Evolutionary conservation across 2,888 invertebrate genomes (phyloP), one percentile per base, ranked within the genome.

Genomic region (Agonopterix alstromeriana): DNA sequence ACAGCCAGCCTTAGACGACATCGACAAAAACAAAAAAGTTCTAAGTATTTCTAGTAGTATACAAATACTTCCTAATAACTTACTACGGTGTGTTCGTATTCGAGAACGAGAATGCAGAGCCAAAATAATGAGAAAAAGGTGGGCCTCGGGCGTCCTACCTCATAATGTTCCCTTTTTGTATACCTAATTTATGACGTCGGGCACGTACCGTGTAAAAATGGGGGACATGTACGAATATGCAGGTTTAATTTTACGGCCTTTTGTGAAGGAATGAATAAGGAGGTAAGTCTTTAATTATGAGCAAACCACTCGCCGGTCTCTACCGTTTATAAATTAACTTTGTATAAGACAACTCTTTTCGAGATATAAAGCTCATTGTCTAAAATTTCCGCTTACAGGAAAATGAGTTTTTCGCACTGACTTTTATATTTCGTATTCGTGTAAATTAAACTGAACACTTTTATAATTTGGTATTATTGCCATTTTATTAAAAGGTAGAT

Each of bases 101-200:
- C 61, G 52, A 55, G 58, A 58, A 64, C 63, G 63, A 66, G 73
- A 75, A 75, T 63, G 65, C 68, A 57, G 57, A 73, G 47, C 42
- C 27, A 53, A 50, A 53, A 72, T 77, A 77, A 77, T 71, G 73
- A 76, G 71, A 71, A 75, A 63, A 74, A 68, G 70, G 72, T 69
- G 65, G 70, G 72, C 71, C 73, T 65, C 70, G 64, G 65, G 72
- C 71, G 58, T 66, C 64, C 70, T 58, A 64, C 67, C 71, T 77
- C 73, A 73, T 78, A 78, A 80, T 74, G 70, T 69, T 68, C 70
- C 68, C 69, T 77, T 80, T 80, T 79, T 78, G 77, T 78, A 73
- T 67, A 74, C 70, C 76, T 82, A 80, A 83, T 82, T 81, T 80
- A 82, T 78, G 76, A 77, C 77, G 72, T 74, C 61, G 70, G 64